Conservation (phyloP, 1,140 invertebrate genomes). For the Trypoxylus dichotomus region DNA sequence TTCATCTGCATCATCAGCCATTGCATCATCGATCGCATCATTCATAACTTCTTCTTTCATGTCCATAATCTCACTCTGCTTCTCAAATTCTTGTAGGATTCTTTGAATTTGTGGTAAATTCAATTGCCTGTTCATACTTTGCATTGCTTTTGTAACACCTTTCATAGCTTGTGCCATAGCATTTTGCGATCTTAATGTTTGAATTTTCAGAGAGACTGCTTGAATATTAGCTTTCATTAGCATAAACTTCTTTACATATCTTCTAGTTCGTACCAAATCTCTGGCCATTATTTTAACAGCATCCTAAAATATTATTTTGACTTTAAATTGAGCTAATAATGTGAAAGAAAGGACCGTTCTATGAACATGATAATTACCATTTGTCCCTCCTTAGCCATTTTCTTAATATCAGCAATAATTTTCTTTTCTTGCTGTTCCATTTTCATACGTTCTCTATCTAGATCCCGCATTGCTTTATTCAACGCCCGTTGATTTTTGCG, state of each 20-base stretch:
- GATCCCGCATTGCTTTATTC: constrained; percentile 98
- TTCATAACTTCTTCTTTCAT: constrained; percentile 99
- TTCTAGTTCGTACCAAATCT: constrained; percentile 94
- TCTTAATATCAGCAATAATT: constrained; percentile 97
- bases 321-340: background rate
- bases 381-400: constrained; percentile 98
- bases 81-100: constrained; percentile 99
- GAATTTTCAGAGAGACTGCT: constrained; percentile 97
- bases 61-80: constrained; percentile 99
- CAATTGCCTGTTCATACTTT: constrained; percentile 96
- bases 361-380: constrained; percentile 70
- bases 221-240: constrained; percentile 99
- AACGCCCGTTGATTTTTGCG: constrained; percentile 96
- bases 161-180: constrained; percentile 99
- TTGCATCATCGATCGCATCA: constrained; percentile 98
- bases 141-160: constrained; percentile 98
- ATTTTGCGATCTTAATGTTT: constrained; percentile 97
- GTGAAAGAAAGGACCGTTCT: too few species aligned
- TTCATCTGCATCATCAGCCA: constrained; percentile 98
- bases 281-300: constrained; percentile 99
- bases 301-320: constrained; percentile 67
- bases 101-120: constrained; percentile 99
- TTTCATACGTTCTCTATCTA: constrained; percentile 89
- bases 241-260: constrained; percentile 98
- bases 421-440: constrained; percentile 99